Evolutionary conservation across 2,797 vertebrate species (phyloP), one percentile per base, ranked within the genome.

Genomic region (Peromyscus nudipes): DNA sequence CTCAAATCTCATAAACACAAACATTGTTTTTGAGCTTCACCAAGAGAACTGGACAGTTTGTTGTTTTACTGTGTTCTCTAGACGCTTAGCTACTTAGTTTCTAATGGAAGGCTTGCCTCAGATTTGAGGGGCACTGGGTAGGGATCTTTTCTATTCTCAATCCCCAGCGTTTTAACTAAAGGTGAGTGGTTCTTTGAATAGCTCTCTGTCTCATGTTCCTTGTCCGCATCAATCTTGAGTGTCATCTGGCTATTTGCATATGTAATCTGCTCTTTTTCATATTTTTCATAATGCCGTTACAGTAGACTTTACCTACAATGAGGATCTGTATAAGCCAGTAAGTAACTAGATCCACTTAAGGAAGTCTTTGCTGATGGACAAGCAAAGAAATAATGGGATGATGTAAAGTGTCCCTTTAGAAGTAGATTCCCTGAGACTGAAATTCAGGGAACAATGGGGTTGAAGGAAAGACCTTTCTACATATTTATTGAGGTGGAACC

Each of bases 141-240:
- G 43, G 64, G 55, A 82, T 34, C 6, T 52, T 89, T 86, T 57
- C 69, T 11, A 9, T 69, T 87, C n/a, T 87, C 13, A 19, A 16
- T 67, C 40, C 87, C 64, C 14, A 76, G 19, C 37, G n/a, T 82
- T 73, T 97, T 91, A 85, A 94, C 25, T 31, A 77, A 94, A 52
- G 55, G 12, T 7, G 0, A 34, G 43, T 55, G 52, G 16, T 69
- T 46, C 25, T 76, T 31, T 80, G 69, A 55, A 64, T 81, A 65
- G 37, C 27, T 89, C 79, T 62, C 55, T 23, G 13, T 62, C 31
- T 27, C 31, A 12, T 13, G 4, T 23, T 79, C 57, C 69, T 73
- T 75, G 69, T 60, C 49, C 75, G 17, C 62, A 52, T 29, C 31
- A 57, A 34, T 14, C 46, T 37, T 77, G 69, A 62, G 29, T n/a